phyloP scores from a whole-genome alignment of 2,797 vertebrate species.

The Leuciscus waleckii region DNA sequence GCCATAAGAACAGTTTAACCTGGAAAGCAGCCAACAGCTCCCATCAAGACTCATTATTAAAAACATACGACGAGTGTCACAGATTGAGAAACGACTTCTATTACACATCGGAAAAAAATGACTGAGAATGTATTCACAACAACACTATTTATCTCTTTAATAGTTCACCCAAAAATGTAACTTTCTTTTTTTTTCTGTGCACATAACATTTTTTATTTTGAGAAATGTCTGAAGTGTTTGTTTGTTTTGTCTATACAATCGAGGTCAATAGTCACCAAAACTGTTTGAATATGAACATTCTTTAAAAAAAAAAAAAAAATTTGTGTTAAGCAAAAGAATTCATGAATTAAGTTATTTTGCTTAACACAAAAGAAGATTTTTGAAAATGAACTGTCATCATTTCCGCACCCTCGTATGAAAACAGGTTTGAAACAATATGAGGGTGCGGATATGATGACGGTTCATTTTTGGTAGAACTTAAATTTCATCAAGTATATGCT shows the following conservation, averaged over 20 bases:
- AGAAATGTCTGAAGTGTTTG: background rate
- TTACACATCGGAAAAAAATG: background rate
- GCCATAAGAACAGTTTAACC: constrained; percentile 43
- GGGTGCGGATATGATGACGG: background rate
- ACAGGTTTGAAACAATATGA: background rate
- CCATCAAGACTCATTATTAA: constrained; percentile 45
- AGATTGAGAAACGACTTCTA: constrained; percentile 1
- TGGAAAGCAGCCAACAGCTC: constrained; percentile 52
- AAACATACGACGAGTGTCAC: constrained; percentile 13
- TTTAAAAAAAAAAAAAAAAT: background rate
- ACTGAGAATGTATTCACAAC: background rate
- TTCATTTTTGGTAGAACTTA: background rate
- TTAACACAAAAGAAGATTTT: too few relatives aligned
- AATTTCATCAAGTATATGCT: background rate
- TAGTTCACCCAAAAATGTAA: background rate
- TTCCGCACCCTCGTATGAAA: too few relatives aligned
- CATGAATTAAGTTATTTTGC: too few relatives aligned
- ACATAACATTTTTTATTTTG: background rate
- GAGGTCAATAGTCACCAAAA: background rate
- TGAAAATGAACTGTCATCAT: too few relatives aligned
- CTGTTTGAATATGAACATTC: background rate
- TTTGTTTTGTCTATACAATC: background rate
- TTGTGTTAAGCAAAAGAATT: background rate
- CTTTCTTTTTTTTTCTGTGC: background rate
- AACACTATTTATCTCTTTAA: background rate